Evolutionary conservation across 2,888 invertebrate genomes (phyloP).

Genomic region (Cheilosia vulpina): DNA sequence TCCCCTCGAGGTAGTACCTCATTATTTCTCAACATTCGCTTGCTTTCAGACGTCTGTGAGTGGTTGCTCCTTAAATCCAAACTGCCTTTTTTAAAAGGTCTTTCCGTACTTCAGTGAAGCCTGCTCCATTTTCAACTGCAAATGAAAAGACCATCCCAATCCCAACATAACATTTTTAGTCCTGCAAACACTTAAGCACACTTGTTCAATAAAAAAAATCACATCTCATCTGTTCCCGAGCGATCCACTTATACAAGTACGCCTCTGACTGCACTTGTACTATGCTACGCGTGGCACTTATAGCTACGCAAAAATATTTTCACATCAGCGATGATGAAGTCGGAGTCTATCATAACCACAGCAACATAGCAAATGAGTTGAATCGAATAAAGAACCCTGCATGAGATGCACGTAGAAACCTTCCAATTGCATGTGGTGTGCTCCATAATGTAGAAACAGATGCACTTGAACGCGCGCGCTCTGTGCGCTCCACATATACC

Average conservation of each 20-base stretch:
- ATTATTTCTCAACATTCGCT: no score
- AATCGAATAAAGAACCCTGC: slow-evolving; percentile 24
- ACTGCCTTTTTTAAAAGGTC: no score
- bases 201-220: background rate
- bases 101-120: background rate
- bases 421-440: slow-evolving; percentile 25
- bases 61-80: background rate
- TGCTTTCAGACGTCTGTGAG: background rate
- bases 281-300: background rate
- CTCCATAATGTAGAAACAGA: slow-evolving; percentile 24
- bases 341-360: slow-evolving; percentile 24
- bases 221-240: slow-evolving; percentile 22
- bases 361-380: slow-evolving; percentile 14
- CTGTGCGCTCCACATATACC: slow-evolving; percentile 7
- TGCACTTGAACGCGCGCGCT: slow-evolving; percentile 39
- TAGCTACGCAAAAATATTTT: slow-evolving; percentile 2
- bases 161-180: background rate
- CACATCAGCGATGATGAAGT: slow-evolving; percentile 1
- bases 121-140: no score
- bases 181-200: slow-evolving; percentile 8
- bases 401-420: slow-evolving; percentile 28
- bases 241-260: background rate
- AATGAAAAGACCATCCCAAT: background rate
- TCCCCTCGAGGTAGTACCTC: no score
- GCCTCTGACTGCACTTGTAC: background rate